Evolutionary conservation across 2,797 vertebrate species (phyloP).

Genomic region (Margarornis squamiger): DNA sequence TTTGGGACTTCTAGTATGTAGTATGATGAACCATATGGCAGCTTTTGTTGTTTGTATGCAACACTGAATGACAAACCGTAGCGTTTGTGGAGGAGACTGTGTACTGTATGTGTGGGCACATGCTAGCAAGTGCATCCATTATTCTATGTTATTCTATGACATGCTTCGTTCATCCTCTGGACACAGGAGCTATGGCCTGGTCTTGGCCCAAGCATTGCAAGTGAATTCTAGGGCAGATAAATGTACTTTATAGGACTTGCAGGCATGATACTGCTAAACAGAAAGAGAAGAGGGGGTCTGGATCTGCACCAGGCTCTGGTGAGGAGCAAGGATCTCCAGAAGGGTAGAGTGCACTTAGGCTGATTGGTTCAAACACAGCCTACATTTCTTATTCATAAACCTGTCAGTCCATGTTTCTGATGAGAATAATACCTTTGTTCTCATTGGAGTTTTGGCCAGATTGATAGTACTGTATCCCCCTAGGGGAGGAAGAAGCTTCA

Average conservation of each 20-base stretch:
- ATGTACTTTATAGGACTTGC: background rate
- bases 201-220: background rate
- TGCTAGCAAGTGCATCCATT: background rate
- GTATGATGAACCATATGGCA: background rate
- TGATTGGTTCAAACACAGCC: background rate
- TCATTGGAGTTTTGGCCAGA: background rate
- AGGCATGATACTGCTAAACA: background rate
- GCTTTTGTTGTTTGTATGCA: background rate
- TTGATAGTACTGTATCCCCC: background rate
- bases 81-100: background rate
- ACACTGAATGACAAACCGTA: background rate
- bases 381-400: background rate
- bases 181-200: background rate
- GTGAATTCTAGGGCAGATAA: background rate
- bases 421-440: background rate
- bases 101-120: background rate
- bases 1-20: background rate
- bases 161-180: background rate
- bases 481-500: background rate
- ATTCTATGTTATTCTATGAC: background rate
- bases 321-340: background rate
- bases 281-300: background rate
- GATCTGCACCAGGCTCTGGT: background rate
- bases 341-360: background rate
- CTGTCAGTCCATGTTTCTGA: background rate